Percentiles rank a stretch among this genome's conserved stretches.
Evolutionary conservation across 1,140 invertebrate species (phyloP).

Genomic region (Drosophila kurseongensis): DNA sequence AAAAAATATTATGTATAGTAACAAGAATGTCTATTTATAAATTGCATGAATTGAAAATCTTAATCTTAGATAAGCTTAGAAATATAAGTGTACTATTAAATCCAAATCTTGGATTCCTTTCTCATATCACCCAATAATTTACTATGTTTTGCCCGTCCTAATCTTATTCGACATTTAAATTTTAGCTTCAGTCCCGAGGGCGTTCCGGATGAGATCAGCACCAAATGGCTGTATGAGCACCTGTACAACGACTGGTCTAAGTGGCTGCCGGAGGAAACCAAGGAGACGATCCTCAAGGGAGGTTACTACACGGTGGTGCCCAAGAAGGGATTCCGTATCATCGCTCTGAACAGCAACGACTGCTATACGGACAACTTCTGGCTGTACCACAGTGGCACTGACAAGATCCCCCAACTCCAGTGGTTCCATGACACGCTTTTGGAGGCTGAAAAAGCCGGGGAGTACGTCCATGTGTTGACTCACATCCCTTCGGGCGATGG

Average conservation of each 20-base stretch:
- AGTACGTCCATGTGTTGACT: conserved; percentile 92
- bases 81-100: neutral
- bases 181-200: conserved; percentile 67
- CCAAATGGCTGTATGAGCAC: conserved; percentile 89
- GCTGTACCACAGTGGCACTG: conserved; percentile 79
- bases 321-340: conserved; percentile 88
- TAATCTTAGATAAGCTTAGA: neutral
- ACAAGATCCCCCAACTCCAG: conserved; percentile 87
- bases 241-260: conserved; percentile 87
- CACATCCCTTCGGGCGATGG: conserved; percentile 92
- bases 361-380: conserved; percentile 91
- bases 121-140: neutral
- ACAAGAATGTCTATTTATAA: neutral
- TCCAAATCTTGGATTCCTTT: conserved; percentile 69
- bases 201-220: conserved; percentile 84
- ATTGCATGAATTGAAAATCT: neutral
- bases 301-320: conserved; percentile 90
- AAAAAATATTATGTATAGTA: too few species aligned
- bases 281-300: conserved; percentile 87
- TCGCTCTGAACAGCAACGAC: conserved; percentile 91
- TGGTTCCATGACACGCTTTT: conserved; percentile 91
- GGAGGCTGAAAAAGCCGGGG: conserved; percentile 88
- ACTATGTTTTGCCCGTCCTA: neutral
- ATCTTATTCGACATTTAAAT: neutral
- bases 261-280: conserved; percentile 88